Evolutionary conservation across 2,797 vertebrate species (phyloP), one percentile per base, ranked within the genome.

Genomic region (Melanotaenia boesemani): DNA sequence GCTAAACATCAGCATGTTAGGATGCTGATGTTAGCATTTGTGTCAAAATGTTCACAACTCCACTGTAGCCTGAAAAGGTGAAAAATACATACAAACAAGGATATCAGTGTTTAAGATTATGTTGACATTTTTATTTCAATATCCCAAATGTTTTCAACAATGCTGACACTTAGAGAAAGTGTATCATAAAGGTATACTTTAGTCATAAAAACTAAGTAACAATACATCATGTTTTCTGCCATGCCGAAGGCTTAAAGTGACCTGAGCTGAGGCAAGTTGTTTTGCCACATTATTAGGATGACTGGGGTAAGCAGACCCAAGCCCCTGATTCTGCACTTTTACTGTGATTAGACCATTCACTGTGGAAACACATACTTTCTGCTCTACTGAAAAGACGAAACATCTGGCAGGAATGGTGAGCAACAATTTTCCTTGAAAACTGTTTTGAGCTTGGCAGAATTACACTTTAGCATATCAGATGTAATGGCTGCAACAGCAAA

Each of bases 1-100:
- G 37, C 30, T 73, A 37, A 39, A 63, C 39, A 58, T 64, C 39
- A 50, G 41, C 60, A 69, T 16, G 59, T 44, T 59, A 9, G 13
- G 37, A 61, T 32, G 68, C 48, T 58, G 64, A 63, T 12, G 34
- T 41, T 34, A 55, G 36, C 28, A 30, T 68, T 70, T 70, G 22
- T 8, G 58, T 62, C 36, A 32, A 26, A 44, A 39, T 5, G 16
- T 46, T 46, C 37, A 22, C 54, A 11, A 5, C 24, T 54, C 1
- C 24, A 12, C 50, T 39, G 26, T 36, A 62, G 41, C 22, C 63
- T 15, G 0, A 37, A 24, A 41, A 24, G 52, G 50, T 44, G 18
- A 11, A 68, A 58, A 22, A 32, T 11, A 22, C 13, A 57, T 44
- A 30, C 6, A 68, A 46, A 48, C 12, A 55, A 55, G 12, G 1